Evolutionary conservation across 2,113 vertebrate species (phyloP).

Genomic region (Benitochromis conjunctus): DNA sequence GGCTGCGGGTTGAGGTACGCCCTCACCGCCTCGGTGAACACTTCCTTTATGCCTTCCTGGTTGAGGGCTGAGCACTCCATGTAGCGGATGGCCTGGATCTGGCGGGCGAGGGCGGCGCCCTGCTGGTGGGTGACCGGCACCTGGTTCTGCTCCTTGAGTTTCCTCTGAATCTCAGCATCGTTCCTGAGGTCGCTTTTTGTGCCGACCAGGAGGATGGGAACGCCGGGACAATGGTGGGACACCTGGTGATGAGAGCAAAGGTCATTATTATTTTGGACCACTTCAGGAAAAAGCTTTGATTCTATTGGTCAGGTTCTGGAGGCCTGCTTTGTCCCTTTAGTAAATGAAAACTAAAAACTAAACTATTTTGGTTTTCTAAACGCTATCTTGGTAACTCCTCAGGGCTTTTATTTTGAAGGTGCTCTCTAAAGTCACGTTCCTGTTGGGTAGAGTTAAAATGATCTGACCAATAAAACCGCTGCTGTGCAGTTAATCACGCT

Average conservation of each 20-base stretch:
- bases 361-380: neutral
- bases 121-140: conserved; percentile 83
- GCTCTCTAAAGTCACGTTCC: neutral
- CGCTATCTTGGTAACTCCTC: neutral
- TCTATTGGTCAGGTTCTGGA: neutral
- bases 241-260: conserved; percentile 33
- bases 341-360: neutral
- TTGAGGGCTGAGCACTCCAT: conserved; percentile 92
- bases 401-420: neutral
- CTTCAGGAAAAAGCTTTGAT: neutral
- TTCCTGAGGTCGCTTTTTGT: conserved; percentile 94
- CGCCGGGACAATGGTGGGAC: conserved; percentile 89
- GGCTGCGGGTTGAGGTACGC: conserved; percentile 87
- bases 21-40: conserved; percentile 85
- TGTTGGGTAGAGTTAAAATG: neutral
- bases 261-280: neutral
- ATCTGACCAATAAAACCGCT: neutral
- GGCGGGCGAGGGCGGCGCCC: conserved; percentile 82
- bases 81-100: conserved; percentile 90
- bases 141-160: conserved; percentile 93
- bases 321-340: neutral
- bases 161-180: conserved; percentile 80
- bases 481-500: neutral
- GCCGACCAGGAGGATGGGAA: conserved; percentile 91
- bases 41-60: conserved; percentile 94